Evolutionary conservation across 1,140 invertebrate species (phyloP).

Genomic region (Venturia canescens): DNA sequence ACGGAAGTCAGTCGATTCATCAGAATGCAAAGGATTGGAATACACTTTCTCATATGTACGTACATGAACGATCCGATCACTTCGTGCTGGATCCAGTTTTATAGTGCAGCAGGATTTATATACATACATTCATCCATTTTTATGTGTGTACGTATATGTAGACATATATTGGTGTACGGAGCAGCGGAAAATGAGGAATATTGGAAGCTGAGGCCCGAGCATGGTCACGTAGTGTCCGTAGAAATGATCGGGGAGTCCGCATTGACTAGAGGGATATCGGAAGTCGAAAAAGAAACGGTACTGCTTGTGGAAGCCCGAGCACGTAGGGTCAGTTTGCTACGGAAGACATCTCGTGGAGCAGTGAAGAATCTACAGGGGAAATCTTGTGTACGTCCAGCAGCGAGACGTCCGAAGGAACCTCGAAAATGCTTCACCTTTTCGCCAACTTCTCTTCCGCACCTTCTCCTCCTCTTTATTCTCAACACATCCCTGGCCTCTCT

Average conservation of each 20-base stretch:
- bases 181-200: background rate
- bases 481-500: slow-evolving; percentile 10
- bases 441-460: slow-evolving; percentile 2
- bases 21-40: too few relatives aligned
- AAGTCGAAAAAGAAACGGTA: slow-evolving; percentile 57
- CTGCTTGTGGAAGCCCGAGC: slow-evolving; percentile 64
- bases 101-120: too few relatives aligned
- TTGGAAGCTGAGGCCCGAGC: background rate
- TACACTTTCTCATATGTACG: too few relatives aligned
- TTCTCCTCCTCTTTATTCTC: slow-evolving; percentile 16
- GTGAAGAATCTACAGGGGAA: slow-evolving; percentile 62
- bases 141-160: background rate
- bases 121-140: background rate
- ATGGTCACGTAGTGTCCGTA: slow-evolving; percentile 25
- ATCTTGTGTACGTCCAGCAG: slow-evolving; percentile 63
- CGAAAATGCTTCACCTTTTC: slow-evolving; percentile 31
- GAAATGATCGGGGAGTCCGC: slow-evolving; percentile 38
- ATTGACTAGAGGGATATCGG: slow-evolving; percentile 57
- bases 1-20: too few relatives aligned
- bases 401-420: slow-evolving; percentile 40
- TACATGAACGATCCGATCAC: too few relatives aligned
- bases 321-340: slow-evolving; percentile 66
- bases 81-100: too few relatives aligned
- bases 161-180: background rate
- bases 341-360: slow-evolving; percentile 60